Evolutionary conservation across 2,888 invertebrate species (phyloP).

Genomic region (Phymatocera aterrima): DNA sequence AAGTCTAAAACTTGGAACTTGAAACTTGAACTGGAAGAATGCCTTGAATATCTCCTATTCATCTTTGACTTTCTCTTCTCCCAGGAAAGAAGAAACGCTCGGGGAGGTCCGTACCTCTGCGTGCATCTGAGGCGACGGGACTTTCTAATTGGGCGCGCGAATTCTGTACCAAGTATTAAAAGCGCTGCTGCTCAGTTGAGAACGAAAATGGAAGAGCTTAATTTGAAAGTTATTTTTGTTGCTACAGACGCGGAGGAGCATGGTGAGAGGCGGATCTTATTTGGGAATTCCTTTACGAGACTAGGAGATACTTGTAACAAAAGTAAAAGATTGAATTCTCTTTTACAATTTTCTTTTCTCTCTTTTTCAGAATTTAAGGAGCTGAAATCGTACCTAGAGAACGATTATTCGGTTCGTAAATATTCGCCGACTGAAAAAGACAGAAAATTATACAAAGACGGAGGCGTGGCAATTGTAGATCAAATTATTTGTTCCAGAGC

Average conservation of each 20-base stretch:
- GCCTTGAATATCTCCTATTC: conserved; percentile 16
- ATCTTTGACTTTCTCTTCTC: conserved; percentile 54
- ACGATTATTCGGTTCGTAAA: conserved; percentile 71
- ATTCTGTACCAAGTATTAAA: conserved; percentile 87
- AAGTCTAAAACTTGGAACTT: background rate
- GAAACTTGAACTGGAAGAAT: background rate
- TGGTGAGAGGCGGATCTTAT: no score
- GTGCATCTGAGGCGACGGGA: conserved; percentile 93
- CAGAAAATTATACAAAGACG: conserved; percentile 81
- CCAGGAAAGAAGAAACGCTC: conserved; percentile 75
- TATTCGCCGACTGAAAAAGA: conserved; percentile 76
- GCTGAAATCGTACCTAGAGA: conserved; percentile 74
- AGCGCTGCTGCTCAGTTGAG: conserved; percentile 86
- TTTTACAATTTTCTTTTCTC: conserved; percentile 48
- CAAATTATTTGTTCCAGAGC: conserved; percentile 96
- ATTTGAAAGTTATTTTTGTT: conserved; percentile 83
- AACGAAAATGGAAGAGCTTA: conserved; percentile 77
- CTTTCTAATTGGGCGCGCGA: conserved; percentile 85
- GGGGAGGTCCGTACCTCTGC: conserved; percentile 86
- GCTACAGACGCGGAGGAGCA: conserved; percentile 88
- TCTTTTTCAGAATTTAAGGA: conserved; percentile 75
- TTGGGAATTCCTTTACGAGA: no score
- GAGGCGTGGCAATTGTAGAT: conserved; percentile 94
- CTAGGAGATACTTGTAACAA: background rate
- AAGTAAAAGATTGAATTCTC: conserved; percentile 16